Conservation (phyloP, 2,797 vertebrate genomes). For the Fistularia commersonii region DNA sequence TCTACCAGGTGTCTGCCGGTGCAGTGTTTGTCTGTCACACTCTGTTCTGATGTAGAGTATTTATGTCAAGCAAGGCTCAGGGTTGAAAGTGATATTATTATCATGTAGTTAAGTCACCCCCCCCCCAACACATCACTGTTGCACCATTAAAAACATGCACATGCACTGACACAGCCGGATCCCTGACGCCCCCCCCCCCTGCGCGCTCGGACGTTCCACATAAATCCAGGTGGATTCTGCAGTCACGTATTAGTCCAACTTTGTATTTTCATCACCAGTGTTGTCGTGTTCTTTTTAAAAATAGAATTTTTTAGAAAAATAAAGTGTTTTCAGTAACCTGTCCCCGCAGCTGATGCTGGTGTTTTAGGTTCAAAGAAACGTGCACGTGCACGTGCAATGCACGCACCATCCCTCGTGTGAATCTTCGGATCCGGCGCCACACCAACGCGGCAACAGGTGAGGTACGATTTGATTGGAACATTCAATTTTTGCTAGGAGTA, state of each 20-base stretch:
- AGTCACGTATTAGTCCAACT: conserved; percentile 26
- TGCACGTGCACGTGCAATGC: no score
- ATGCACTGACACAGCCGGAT: conserved; percentile 31
- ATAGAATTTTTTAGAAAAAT: conserved; percentile 49
- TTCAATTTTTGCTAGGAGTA: no score
- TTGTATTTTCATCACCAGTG: conserved; percentile 47
- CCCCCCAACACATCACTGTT: conserved; percentile 40
- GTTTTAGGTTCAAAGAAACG: no score
- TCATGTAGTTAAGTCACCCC: conserved; percentile 46
- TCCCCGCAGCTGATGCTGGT: neutral
- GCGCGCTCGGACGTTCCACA: conserved; percentile 13
- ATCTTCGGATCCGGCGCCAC: no score
- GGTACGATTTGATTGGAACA: no score
- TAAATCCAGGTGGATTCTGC: conserved; percentile 23
- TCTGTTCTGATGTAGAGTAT: conserved; percentile 45
- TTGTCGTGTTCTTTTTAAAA: conserved; percentile 38
- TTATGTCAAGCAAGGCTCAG: conserved; percentile 71
- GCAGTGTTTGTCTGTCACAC: conserved; percentile 36
- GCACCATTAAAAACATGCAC: conserved; percentile 37
- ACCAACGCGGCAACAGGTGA: no score
- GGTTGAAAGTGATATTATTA: conserved; percentile 62
- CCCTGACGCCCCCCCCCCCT: conserved; percentile 13
- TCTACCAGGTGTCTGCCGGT: conserved; percentile 23
- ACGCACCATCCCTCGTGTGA: no score
- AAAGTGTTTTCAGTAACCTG: conserved; percentile 57